Percentiles rank a stretch among this genome's conserved stretches.
phyloP scores from a whole-genome alignment of 2,888 invertebrate genomes.

The Spicauda simplicius region DNA sequence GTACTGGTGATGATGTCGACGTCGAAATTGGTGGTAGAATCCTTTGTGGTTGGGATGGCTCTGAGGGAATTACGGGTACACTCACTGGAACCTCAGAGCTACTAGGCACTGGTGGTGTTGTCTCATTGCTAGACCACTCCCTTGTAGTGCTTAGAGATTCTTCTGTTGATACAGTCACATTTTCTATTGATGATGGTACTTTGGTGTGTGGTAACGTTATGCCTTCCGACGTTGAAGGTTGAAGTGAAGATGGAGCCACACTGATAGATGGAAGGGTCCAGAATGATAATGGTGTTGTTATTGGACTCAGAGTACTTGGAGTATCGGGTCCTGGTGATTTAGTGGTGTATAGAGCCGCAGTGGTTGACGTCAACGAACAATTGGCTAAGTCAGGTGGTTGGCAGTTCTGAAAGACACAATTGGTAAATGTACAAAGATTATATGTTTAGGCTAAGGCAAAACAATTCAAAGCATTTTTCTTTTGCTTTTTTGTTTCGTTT shows the following conservation, averaged over 20 bases:
- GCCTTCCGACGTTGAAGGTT: neutral
- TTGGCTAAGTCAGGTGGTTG: constrained; percentile 39
- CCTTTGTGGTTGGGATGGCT: no score
- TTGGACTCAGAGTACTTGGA: neutral
- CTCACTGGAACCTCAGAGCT: no score
- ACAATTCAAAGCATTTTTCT: no score
- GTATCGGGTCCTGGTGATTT: neutral
- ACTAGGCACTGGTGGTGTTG: no score
- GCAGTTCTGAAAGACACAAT: constrained; percentile 43
- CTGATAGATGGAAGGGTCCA: neutral
- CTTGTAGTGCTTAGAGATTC: neutral
- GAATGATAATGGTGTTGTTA: neutral
- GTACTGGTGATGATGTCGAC: no score
- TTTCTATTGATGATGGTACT: neutral
- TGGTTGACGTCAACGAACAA: constrained; percentile 26
- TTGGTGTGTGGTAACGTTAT: neutral
- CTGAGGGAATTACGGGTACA: neutral
- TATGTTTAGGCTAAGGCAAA: no score
- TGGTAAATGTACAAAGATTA: no score
- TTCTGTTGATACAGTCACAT: neutral
- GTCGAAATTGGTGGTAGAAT: no score
- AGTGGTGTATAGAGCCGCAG: neutral
- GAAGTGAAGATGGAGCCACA: neutral
- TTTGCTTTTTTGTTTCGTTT: no score
- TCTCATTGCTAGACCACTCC: neutral